Percentiles rank a stretch among this genome's conserved stretches.
phyloP scores from a whole-genome alignment of 1,140 invertebrate species.

The Zophobas morio region DNA sequence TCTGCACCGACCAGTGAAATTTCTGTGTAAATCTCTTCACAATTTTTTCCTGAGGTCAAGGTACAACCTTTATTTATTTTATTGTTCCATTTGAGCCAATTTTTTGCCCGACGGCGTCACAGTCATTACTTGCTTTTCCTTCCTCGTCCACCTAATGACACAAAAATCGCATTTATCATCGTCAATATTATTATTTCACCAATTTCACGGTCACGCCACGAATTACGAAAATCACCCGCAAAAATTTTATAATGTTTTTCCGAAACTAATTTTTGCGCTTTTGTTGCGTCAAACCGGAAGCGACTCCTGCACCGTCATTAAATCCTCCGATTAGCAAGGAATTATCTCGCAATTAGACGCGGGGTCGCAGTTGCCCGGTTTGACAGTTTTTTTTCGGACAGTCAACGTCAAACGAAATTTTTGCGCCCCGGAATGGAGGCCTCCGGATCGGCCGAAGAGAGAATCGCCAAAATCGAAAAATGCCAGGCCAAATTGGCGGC shows the following conservation, averaged over 20 bases:
- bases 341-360: background rate
- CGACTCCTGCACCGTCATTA: background rate
- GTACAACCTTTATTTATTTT: no score
- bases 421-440: conserved; percentile 6
- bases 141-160: no score
- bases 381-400: background rate
- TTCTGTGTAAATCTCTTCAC: no score
- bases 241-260: background rate
- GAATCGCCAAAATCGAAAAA: conserved; percentile 22
- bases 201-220: conserved; percentile 1
- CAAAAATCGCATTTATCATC: no score
- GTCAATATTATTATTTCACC: no score
- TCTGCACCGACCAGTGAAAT: no score
- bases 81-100: no score
- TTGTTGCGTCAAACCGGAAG: conserved; percentile 3
- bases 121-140: no score
- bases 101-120: no score
- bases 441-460: conserved; percentile 18
- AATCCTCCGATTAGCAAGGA: background rate
- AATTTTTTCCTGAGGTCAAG: no score
- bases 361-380: background rate
- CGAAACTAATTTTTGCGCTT: conserved; percentile 9
- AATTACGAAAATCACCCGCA: background rate
- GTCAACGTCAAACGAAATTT: conserved; percentile 14
- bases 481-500: conserved; percentile 26